Evolutionary conservation across 2,113 vertebrate genomes (phyloP).

Genomic region (Numida meleagris): DNA sequence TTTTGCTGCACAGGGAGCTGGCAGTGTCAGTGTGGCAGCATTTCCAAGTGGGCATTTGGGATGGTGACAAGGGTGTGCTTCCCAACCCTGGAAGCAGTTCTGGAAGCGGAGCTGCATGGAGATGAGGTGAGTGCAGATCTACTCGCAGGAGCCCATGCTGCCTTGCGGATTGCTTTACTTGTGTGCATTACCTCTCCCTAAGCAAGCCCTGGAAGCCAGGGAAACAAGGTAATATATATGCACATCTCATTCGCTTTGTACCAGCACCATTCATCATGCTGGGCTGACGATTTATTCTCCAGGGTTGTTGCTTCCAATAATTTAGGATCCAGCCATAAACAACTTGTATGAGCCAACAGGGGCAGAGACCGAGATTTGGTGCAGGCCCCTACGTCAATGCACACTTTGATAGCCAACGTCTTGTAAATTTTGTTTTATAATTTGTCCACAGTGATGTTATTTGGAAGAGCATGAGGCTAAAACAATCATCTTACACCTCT

Average conservation of each 20-base stretch:
- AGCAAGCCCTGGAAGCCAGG: not conserved
- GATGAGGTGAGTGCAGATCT: not conserved
- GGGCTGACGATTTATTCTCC: not conserved
- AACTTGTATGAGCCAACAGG: rapidly evolving
- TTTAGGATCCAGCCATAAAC: not conserved
- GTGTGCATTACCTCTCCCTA: not conserved
- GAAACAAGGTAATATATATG: not conserved
- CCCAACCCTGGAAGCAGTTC: not conserved
- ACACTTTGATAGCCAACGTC: not conserved
- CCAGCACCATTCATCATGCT: not conserved
- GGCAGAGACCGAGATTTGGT: not conserved
- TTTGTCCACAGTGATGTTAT: not conserved
- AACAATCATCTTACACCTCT: not conserved
- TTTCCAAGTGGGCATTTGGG: not conserved
- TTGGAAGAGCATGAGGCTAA: not conserved
- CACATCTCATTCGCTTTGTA: not conserved
- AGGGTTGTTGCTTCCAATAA: not conserved
- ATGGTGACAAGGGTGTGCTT: not conserved
- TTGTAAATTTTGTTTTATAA: not conserved
- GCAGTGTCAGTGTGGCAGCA: not conserved
- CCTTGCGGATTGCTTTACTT: not conserved
- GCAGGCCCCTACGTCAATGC: not conserved
- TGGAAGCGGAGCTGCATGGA: not conserved
- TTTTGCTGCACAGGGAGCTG: not conserved
- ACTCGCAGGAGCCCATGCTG: not conserved